Base-by-base conservation (phyloP, 2,797 vertebrate species). In the Rhabdomys pumilio region DNA sequence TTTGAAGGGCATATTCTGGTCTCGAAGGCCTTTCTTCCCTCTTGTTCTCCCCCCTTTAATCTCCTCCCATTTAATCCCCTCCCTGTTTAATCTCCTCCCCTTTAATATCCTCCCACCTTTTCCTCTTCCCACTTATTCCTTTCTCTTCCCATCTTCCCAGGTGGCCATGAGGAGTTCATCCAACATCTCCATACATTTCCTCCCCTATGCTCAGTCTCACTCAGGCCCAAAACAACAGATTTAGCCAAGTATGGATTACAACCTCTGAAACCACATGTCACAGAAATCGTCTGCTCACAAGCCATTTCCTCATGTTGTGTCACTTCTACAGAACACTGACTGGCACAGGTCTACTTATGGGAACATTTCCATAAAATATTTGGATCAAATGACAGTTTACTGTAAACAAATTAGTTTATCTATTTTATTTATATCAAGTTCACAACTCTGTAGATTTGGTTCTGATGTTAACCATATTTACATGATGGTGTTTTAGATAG, bases 401-500 rank as follows among this genome's bases (percentile, higher is more conserved):
- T 29, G 83, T 59, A 13, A 69, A 44, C 19, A 72, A 73, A 29
- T 92, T 76, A 88, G 29, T 90, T 65, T 63, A 20, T 61, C 31
- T 92, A 67, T 80, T 87, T 90, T 34, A 84, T 80, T 85, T 95
- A 84, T 81, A 90, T 87, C 26, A 90, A 47, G 1, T 77, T 92
- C 29, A 97, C 94, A 94, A 81, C 80, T 17, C 79, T n/a, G 57
- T 14, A 76, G 31, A 87, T 92, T 91, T n/a, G 47, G 4, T 87
- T 97, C 26, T 94, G 31, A 87, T 1, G 57, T 65, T 76, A 44
- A 57, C 76, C 34, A 75, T 34, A 88, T 20, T 63, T 53, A 92
- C 90, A 85, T 90, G 17, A 83, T 34, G 15, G 41, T 59, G 89
- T 81, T 95, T 95, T 76, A 53, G 29, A 72, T 53, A 6, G 65